Evolutionary conservation across 2,888 invertebrate genomes (phyloP), one percentile per base, ranked within the genome.

Genomic region (Malacosoma neustria): DNA sequence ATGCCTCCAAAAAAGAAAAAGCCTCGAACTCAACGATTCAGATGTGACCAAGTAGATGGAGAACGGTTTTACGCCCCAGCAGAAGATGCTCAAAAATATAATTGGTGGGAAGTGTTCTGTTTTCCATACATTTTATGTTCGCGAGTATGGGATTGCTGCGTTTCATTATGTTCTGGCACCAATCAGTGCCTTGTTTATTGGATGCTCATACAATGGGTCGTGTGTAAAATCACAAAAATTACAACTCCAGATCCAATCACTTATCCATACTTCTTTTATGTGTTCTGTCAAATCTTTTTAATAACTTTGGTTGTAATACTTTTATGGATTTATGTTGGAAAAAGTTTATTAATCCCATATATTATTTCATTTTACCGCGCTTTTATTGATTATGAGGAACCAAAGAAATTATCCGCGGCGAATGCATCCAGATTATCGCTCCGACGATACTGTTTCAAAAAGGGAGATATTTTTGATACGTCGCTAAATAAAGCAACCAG

Each of bases 51-150:
- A 30, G 37, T 66, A 0, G 54, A 66, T 34, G 65, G 61, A 0
- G 70, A 74, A 52, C 48, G 57, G 37, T 77, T 75, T 42, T 61
- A 64, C 30, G 61, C 71, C 1, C 62, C 59, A 11, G 51, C 56
- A 0, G 72, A 75, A 12, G 71, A 74, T 35, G 61, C 71, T 0
- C 72, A 72, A 36, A 47, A 52, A 30, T 70, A 67, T 32, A 74
- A 74, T 22, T 76, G 74, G 74, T 75, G 76, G 69, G 79, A 81
- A 51, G 63, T 80, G 1, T 72, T 73, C 32, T 81, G 79, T 51
- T 79, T 76, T 39, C 82, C 84, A 0, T 80, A 76, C 29, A 69
- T 74, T 39, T 31, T 82, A 6, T 69, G 72, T 35, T 50, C 66
- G 0, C 56, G 72, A 32, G 33, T 77, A 13, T 79, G 72, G 70